Percentiles rank a stretch among this genome's conserved stretches.
Evolutionary conservation across 2,113 vertebrate species (phyloP).

Genomic region (Nannospalax galili): DNA sequence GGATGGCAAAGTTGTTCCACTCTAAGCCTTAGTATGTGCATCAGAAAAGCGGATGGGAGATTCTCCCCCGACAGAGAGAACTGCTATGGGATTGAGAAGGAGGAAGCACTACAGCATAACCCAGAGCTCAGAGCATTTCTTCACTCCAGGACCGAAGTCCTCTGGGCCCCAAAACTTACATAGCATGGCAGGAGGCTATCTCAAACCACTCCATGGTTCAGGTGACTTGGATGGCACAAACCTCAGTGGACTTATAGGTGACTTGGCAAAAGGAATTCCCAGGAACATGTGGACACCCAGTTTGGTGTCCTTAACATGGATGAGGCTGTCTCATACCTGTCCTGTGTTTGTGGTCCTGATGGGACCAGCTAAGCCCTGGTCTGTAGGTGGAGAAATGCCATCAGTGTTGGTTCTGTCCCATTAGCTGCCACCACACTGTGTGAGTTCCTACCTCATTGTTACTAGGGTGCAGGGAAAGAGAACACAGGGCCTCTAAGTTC

Average conservation of each 20-base stretch:
- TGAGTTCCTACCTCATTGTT: accelerated
- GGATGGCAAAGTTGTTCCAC: conserved; percentile 68
- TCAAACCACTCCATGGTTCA: conserved; percentile 86
- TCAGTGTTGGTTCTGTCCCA: not conserved
- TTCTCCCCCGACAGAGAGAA: not conserved
- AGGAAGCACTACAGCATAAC: not conserved
- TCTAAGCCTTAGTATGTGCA: not conserved
- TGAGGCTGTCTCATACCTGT: conserved; percentile 85
- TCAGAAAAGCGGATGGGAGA: not conserved
- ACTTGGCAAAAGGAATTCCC: conserved; percentile 83
- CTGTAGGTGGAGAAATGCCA: conserved; percentile 59
- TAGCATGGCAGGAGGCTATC: conserved; percentile 77
- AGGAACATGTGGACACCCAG: conserved; percentile 83
- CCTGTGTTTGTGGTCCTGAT: conserved; percentile 87
- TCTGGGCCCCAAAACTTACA: conserved; percentile 83
- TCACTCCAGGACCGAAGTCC: not conserved
- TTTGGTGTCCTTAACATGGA: conserved; percentile 84
- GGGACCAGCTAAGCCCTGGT: conserved; percentile 74
- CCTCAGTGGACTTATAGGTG: conserved; percentile 89
- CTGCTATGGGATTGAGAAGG: not conserved
- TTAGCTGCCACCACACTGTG: not conserved
- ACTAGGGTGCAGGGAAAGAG: not conserved
- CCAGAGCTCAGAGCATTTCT: not conserved
- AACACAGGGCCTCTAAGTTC: not conserved
- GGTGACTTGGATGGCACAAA: conserved; percentile 88